Conservation (phyloP, 2,797 vertebrate genomes). For the Borostomias antarcticus region DNA sequence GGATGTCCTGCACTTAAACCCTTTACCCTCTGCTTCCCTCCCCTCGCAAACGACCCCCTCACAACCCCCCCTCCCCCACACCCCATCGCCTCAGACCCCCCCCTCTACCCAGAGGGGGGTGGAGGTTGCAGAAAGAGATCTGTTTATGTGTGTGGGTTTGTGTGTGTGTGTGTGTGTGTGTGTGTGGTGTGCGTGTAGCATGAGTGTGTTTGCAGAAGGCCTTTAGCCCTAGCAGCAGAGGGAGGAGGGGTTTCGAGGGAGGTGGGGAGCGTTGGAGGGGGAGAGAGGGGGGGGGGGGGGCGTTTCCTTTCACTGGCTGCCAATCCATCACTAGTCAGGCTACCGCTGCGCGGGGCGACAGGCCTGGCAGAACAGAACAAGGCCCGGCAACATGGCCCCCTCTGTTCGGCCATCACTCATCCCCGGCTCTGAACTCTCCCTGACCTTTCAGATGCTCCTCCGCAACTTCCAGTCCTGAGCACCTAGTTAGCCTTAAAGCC, state of each 20-base stretch:
- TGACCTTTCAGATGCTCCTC: conserved; percentile 70
- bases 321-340: conserved; percentile 96
- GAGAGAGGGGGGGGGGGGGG: conserved; percentile 74
- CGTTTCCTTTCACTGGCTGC: conserved; percentile 92
- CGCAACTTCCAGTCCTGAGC: conserved; percentile 77
- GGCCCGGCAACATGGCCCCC: conserved; percentile 80
- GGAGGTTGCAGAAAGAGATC: neutral
- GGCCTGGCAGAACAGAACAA: conserved; percentile 85
- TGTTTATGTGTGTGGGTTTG: neutral
- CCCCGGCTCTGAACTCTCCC: conserved; percentile 45
- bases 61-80: conserved; percentile 9
- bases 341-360: conserved; percentile 90
- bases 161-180: neutral
- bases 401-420: conserved; percentile 36
- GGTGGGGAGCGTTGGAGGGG: neutral
- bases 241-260: neutral
- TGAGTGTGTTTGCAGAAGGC: neutral
- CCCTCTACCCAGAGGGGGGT: conserved; percentile 65
- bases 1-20: conserved; percentile 81
- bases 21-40: conserved; percentile 43
- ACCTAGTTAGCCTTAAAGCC: conserved; percentile 72
- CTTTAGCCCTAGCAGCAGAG: neutral
- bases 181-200: neutral
- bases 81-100: conserved; percentile 44
- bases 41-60: conserved; percentile 39